phyloP scores from a whole-genome alignment of 1,140 invertebrate species.

The Calliphora vicina region DNA sequence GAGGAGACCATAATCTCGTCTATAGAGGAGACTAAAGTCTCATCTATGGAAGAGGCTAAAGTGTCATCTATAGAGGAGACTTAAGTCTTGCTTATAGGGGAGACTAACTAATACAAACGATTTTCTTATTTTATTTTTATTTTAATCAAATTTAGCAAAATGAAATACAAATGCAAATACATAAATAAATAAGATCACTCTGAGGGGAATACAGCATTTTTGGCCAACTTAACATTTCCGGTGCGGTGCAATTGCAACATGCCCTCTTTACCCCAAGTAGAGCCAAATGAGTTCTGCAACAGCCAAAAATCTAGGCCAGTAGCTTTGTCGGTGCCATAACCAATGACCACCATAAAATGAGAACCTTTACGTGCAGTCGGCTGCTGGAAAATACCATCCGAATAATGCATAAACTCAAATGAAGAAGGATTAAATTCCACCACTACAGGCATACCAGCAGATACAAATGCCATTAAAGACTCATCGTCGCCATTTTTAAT shows the following conservation, averaged over 20 bases:
- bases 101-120: too few species aligned
- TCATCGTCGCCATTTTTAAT: conserved; percentile 72
- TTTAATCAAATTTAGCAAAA: too few species aligned
- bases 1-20: too few species aligned
- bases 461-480: conserved; percentile 75
- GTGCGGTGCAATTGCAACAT: conserved; percentile 90
- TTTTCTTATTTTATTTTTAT: too few species aligned
- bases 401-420: conserved; percentile 83
- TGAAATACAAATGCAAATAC: background rate
- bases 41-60: too few species aligned
- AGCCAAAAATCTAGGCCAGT: conserved; percentile 69
- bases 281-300: conserved; percentile 78
- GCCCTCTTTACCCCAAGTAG: conserved; percentile 82
- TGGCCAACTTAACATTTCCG: conserved; percentile 74
- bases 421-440: conserved; percentile 84
- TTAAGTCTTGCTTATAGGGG: too few species aligned
- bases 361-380: conserved; percentile 42
- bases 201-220: conserved; percentile 67
- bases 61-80: too few species aligned
- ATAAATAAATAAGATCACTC: background rate
- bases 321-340: conserved; percentile 71
- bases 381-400: conserved; percentile 68
- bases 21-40: too few species aligned
- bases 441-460: conserved; percentile 74
- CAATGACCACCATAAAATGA: conserved; percentile 68